phyloP scores from a whole-genome alignment of 1,140 invertebrate species.

The Scaptomyza hsui region DNA sequence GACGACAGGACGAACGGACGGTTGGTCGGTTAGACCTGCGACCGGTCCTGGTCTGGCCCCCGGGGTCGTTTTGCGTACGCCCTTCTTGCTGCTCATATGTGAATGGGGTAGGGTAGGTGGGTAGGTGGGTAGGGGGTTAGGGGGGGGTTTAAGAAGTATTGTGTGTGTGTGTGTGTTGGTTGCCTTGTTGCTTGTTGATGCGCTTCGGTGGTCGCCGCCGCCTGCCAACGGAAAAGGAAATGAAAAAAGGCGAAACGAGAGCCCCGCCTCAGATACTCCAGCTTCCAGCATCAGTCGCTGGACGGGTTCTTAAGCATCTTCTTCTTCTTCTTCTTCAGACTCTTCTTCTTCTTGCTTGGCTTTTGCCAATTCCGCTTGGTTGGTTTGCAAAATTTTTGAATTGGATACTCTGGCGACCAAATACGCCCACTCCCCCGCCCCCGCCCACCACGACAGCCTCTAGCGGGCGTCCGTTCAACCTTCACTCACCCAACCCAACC shows the following conservation, averaged over 20 bases:
- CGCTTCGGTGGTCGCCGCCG: conserved; percentile 71
- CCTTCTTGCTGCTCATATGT: conserved; percentile 44
- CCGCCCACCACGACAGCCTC: conserved; percentile 48
- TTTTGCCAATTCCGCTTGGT: conserved; percentile 72
- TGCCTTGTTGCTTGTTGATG: conserved; percentile 62
- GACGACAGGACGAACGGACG: conserved; percentile 1
- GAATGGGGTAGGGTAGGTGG: conserved; percentile 16
- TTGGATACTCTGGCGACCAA: conserved; percentile 73
- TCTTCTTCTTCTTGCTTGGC: conserved; percentile 1
- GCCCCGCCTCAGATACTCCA: conserved; percentile 15
- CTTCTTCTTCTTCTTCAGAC: too few species aligned
- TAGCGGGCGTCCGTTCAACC: conserved; percentile 40
- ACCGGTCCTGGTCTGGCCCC: conserved; percentile 10
- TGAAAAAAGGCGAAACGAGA: conserved; percentile 65
- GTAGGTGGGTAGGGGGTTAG: conserved; percentile 8
- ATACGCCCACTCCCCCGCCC: conserved; percentile 48
- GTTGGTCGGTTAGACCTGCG: conserved; percentile 3
- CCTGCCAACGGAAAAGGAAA: conserved; percentile 75
- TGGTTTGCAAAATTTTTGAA: conserved; percentile 77
- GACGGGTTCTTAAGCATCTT: conserved; percentile 23
- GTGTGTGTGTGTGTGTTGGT: conserved; percentile 30
- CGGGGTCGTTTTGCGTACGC: conserved; percentile 57
- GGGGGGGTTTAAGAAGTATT: too few species aligned
- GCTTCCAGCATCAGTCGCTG: conserved; percentile 15
- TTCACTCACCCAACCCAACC: not conserved